phyloP scores from a whole-genome alignment of 2,113 vertebrate genomes.

The Thunnus thynnus region DNA sequence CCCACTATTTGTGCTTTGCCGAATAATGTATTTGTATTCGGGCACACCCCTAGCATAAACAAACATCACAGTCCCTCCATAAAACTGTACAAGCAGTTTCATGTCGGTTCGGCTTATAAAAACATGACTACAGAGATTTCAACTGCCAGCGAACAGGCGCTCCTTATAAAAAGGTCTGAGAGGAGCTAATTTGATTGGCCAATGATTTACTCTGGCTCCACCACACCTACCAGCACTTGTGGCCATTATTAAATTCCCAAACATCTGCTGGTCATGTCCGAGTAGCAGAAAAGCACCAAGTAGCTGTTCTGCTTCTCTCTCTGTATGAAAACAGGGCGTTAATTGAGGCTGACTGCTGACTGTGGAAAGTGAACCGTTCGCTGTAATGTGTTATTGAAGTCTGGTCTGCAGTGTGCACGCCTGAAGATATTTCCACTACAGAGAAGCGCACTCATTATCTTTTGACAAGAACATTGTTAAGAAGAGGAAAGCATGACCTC shows the following conservation, averaged over 20 bases:
- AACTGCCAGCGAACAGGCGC: slow-evolving; percentile 18
- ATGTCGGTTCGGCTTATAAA: slow-evolving; percentile 1
- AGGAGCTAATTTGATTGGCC: slow-evolving; percentile 36
- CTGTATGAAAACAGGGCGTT: not conserved
- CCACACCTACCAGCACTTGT: slow-evolving; percentile 26
- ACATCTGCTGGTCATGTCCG: slow-evolving; percentile 46
- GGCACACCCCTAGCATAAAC: too few relatives aligned
- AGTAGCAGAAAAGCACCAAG: not conserved
- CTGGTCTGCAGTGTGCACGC: slow-evolving; percentile 29
- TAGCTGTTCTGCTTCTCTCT: slow-evolving; percentile 1
- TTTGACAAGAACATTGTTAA: slow-evolving; percentile 45
- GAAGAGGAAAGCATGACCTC: slow-evolving; percentile 37
- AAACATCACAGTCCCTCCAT: not conserved
- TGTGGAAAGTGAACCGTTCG: slow-evolving; percentile 13
- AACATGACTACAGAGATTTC: slow-evolving; percentile 12
- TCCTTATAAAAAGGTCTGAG: slow-evolving; percentile 20
- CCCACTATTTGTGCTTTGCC: too few relatives aligned
- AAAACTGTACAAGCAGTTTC: not conserved
- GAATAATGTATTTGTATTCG: too few relatives aligned
- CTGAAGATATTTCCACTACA: slow-evolving; percentile 40
- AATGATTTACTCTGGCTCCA: slow-evolving; percentile 38
- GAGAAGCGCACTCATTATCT: slow-evolving; percentile 58
- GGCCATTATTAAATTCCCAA: slow-evolving; percentile 23
- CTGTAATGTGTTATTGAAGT: slow-evolving; percentile 34
- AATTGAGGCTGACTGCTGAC: slow-evolving; percentile 50